phyloP scores from a whole-genome alignment of 2,888 invertebrate genomes.

The Chloromyia formosa region DNA sequence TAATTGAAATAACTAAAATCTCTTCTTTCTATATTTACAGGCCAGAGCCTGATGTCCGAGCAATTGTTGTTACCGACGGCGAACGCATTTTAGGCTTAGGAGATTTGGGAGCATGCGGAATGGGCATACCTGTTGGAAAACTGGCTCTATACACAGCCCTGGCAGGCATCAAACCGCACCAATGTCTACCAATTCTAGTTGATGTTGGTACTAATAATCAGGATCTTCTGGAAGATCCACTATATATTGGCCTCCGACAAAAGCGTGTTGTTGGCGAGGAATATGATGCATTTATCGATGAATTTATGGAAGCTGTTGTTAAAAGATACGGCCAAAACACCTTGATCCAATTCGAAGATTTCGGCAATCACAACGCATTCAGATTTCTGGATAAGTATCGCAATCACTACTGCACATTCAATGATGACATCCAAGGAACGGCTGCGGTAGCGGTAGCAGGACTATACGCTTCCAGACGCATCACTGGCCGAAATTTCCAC shows the following conservation, averaged over 20 bases:
- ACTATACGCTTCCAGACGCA: slow-evolving; percentile 66
- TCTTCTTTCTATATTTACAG: slow-evolving; percentile 64
- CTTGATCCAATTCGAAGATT: slow-evolving; percentile 94
- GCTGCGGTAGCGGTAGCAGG: slow-evolving; percentile 97
- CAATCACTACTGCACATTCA: slow-evolving; percentile 93
- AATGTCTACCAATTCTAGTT: slow-evolving; percentile 91
- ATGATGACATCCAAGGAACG: slow-evolving; percentile 98
- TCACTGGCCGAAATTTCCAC: slow-evolving; percentile 74
- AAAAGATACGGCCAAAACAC: slow-evolving; percentile 87
- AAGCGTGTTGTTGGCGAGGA: slow-evolving; percentile 82
- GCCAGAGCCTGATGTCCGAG: slow-evolving; percentile 87
- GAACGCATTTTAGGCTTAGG: slow-evolving; percentile 97
- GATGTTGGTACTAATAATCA: slow-evolving; percentile 96
- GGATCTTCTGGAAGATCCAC: slow-evolving; percentile 87
- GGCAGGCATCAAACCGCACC: slow-evolving; percentile 95
- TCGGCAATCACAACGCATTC: slow-evolving; percentile 97
- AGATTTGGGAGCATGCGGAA: slow-evolving; percentile 94
- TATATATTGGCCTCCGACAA: slow-evolving; percentile 93
- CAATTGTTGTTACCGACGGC: slow-evolving; percentile 94
- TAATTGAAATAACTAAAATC: no score
- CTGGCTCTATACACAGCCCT: slow-evolving; percentile 94
- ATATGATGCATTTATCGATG: slow-evolving; percentile 94
- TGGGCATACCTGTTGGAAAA: slow-evolving; percentile 98
- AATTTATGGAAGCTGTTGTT: slow-evolving; percentile 95
- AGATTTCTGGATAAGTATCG: slow-evolving; percentile 91